phyloP scores from a whole-genome alignment of 2,113 vertebrate genomes.

The Trogon surrucura region DNA sequence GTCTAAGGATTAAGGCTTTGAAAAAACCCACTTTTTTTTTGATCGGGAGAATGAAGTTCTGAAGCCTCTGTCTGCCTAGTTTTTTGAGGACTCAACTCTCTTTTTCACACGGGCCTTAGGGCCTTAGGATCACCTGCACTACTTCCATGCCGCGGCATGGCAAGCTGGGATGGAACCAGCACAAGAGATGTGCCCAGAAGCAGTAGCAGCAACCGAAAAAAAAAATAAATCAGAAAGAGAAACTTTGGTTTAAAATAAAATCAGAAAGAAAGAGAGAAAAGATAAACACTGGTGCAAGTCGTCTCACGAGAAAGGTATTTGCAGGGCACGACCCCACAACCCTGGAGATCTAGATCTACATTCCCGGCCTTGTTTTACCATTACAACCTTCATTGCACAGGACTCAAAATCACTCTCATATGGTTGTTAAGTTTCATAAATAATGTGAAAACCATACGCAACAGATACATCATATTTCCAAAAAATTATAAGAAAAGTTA shows the following conservation, averaged over 20 bases:
- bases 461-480: conserved; percentile 77
- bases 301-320: conserved; percentile 52
- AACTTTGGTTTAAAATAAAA: conserved; percentile 76
- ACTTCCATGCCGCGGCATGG: neutral
- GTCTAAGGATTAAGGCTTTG: conserved; percentile 29
- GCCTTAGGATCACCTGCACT: neutral
- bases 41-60: neutral
- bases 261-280: conserved; percentile 36
- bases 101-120: neutral
- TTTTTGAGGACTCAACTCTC: conserved; percentile 24
- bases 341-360: conserved; percentile 46
- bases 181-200: conserved; percentile 52
- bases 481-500: conserved; percentile 82
- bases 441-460: conserved; percentile 84
- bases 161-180: neutral
- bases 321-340: conserved; percentile 61
- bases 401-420: conserved; percentile 79
- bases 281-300: conserved; percentile 63
- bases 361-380: conserved; percentile 72
- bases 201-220: conserved; percentile 69
- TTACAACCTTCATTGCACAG: conserved; percentile 77
- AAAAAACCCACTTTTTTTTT: neutral
- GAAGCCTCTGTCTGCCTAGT: neutral
- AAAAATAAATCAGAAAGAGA: conserved; percentile 53
- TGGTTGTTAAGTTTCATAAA: conserved; percentile 84